Percentiles rank a stretch among this genome's conserved stretches.
phyloP scores from a whole-genome alignment of 2,113 vertebrate genomes.

The Machaerirhynchus nigripectus region DNA sequence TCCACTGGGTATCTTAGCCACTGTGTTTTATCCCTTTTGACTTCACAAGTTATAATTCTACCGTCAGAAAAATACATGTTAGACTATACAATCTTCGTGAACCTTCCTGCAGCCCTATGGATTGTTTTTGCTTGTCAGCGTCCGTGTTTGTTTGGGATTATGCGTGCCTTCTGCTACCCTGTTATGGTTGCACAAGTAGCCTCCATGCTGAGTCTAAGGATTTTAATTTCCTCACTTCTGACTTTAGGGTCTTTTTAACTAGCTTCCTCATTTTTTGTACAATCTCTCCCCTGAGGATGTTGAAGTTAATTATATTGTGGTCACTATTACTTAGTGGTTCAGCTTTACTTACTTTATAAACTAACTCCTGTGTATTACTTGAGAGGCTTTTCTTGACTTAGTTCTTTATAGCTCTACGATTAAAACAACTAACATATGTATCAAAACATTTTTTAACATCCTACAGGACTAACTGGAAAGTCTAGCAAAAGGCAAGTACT shows the following conservation, averaged over 20 bases:
- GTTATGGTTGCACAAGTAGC: constrained; percentile 54
- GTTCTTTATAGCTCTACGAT: constrained; percentile 32
- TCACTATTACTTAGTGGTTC: constrained; percentile 66
- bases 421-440: constrained; percentile 41
- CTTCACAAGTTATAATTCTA: constrained; percentile 21
- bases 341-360: constrained; percentile 62
- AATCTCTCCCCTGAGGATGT: constrained; percentile 61
- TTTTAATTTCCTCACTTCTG: constrained; percentile 71
- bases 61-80: neutral
- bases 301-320: constrained; percentile 72
- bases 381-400: constrained; percentile 31
- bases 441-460: constrained; percentile 18
- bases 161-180: constrained; percentile 33
- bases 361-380: constrained; percentile 38
- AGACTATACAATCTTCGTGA: neutral
- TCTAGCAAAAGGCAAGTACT: neutral
- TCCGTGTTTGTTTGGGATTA: constrained; percentile 17
- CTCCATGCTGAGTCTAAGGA: constrained; percentile 67
- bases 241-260: constrained; percentile 71
- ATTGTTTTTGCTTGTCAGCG: constrained; percentile 16
- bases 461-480: neutral
- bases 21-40: constrained; percentile 16
- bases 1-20: constrained; percentile 20
- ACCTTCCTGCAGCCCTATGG: neutral
- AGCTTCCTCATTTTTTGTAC: constrained; percentile 63